A percentile compares a stretch with the other conserved stretches of the same genome.
These are phyloP conservation scores for Salpingus planirostris DNA, from an alignment of 2,888 invertebrate genomes.

Conservation along the genomic window DNA sequence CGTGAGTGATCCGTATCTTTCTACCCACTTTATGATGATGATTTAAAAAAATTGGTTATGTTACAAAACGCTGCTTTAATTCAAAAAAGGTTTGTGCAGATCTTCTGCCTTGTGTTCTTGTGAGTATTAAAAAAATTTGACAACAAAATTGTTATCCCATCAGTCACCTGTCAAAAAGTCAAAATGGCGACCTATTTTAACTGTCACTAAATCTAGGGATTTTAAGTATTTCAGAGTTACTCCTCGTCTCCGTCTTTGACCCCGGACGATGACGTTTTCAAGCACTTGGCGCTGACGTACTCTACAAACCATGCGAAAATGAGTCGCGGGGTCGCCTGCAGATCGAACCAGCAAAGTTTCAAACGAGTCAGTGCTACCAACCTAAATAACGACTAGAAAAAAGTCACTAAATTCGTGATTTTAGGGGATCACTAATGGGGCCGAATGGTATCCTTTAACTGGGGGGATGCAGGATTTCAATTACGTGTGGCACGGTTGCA, in stretches of 20 bases:
- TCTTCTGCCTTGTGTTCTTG: conserved; percentile 66
- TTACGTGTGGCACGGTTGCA: conserved; percentile 86
- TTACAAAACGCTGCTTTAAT: too few relatives aligned
- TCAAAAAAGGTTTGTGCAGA: conserved; percentile 71
- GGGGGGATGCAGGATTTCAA: conserved; percentile 94
- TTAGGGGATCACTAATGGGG: conserved; percentile 88
- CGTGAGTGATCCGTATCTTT: conserved; percentile 53
- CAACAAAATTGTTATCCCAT: too few relatives aligned
- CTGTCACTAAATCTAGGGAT: conserved; percentile 1
- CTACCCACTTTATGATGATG: conserved; percentile 11
- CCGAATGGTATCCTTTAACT: conserved; percentile 86
- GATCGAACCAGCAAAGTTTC: conserved; percentile 65
- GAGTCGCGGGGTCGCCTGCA: conserved; percentile 77
- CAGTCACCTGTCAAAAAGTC: too few relatives aligned
- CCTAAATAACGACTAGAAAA: neutral
- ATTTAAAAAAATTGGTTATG: conserved; percentile 29
- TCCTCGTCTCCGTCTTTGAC: conserved; percentile 73
- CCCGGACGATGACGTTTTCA: conserved; percentile 89
- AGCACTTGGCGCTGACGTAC: conserved; percentile 74
- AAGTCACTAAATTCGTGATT: conserved; percentile 4
- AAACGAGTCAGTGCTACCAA: conserved; percentile 42
- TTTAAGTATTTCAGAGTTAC: conserved; percentile 77
- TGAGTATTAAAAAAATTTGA: conserved; percentile 44
- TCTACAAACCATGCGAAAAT: conserved; percentile 83
- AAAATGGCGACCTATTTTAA: too few relatives aligned